Evolutionary conservation across 2,113 vertebrate genomes (phyloP).

Genomic region (Tragulus kanchil): DNA sequence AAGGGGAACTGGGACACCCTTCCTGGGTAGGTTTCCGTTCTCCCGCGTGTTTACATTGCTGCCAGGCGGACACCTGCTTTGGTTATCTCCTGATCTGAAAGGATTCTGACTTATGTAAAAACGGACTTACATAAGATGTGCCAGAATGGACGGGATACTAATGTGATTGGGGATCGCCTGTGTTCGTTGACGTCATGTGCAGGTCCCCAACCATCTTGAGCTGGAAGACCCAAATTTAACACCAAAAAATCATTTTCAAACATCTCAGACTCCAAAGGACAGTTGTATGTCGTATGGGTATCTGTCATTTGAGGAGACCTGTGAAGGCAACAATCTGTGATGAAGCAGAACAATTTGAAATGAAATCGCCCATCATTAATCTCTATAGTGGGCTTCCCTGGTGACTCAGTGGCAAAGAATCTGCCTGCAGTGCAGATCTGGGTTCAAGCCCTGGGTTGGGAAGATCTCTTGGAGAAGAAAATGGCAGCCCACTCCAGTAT

Average conservation of each 20-base stretch:
- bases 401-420: background rate
- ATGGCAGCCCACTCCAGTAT: background rate
- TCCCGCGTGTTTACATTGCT: background rate
- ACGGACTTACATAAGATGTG: background rate
- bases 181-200: background rate
- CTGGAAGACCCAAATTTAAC: background rate
- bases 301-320: background rate
- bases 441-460: background rate
- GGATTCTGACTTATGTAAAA: slow-evolving; percentile 50
- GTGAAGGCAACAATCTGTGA: background rate
- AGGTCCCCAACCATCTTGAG: background rate
- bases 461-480: background rate
- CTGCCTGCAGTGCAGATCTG: background rate
- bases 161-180: background rate
- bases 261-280: background rate
- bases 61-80: slow-evolving; percentile 23
- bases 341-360: background rate
- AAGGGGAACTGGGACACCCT: background rate
- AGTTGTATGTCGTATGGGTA: background rate
- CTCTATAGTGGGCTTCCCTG: background rate
- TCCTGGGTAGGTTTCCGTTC: background rate
- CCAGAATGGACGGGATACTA: background rate
- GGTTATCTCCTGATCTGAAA: background rate
- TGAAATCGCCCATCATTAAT: background rate
- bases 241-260: background rate